Base-by-base conservation (phyloP, 2,797 vertebrate genomes). In the Capromys pilorides region DNA sequence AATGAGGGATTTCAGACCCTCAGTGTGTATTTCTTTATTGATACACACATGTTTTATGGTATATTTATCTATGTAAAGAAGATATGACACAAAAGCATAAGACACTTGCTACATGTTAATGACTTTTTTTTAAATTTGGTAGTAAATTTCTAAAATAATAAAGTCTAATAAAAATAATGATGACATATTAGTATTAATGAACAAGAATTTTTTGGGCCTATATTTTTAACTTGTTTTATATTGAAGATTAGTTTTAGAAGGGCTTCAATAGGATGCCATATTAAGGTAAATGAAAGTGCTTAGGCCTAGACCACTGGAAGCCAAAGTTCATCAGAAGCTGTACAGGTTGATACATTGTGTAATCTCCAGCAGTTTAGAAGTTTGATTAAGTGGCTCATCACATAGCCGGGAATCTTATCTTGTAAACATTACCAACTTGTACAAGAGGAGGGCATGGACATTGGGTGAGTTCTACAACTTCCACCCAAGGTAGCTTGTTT, bases 101-200 rank as follows among this genome's bases (percentile, higher is more conserved):
- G 69, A 41, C 2, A 13, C 28, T 83, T 85, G 0, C 10, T 54
- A 28, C 28, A 54, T n/a, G 13, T 22, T 36, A 36, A 64, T 45
- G 5, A n/a, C 16, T 45, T 88, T 88, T 88, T 62, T n/a, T n/a
- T n/a, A 57, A 39, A 18, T 33, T 73, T 86, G 5, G 24, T 57
- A 73, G 57, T 33, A 49, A 31, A 59, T 49, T 33, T 16, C 33
- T 51, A 33, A 85, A 11, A 16, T 9, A 9, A 78, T 18, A 59
- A 64, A 77, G 26, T 36, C n/a, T 71, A 54, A 28, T 7, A 33
- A 64, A 86, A 39, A 77, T 16, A 28, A 67, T 10, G 12, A 57
- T 3, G 14, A 28, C 6, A 5, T 0, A 22, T 49, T 54, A 26
- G 6, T 28, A 61, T 75, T 18, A 1, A 8, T 36, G 24, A 2